phyloP scores from a whole-genome alignment of 2,113 vertebrate species.

The Bostrychus sinensis region DNA sequence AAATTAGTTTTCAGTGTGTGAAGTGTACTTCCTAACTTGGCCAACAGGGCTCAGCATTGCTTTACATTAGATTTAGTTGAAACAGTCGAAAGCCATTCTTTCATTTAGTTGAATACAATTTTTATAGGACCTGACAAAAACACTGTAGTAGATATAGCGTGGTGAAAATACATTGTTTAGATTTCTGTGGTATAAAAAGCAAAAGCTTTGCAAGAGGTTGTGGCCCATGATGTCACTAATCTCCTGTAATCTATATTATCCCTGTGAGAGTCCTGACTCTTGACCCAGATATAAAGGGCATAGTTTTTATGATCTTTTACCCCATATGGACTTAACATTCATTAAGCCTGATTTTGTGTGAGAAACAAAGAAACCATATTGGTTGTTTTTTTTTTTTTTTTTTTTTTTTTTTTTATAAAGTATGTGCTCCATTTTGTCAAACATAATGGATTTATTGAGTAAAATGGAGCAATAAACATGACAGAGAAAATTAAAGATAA shows the following conservation, averaged over 20 bases:
- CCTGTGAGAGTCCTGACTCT: constrained; percentile 22
- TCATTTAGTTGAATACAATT: neutral
- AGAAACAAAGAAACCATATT: neutral
- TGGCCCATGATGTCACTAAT: constrained; percentile 38
- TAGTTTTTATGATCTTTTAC: constrained; percentile 18
- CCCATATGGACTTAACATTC: neutral
- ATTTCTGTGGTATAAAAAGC: neutral
- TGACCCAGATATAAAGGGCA: constrained; percentile 31
- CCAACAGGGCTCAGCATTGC: constrained; percentile 55
- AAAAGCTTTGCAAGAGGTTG: constrained; percentile 10
- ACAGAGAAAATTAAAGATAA: constrained; percentile 8
- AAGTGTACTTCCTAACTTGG: constrained; percentile 36
- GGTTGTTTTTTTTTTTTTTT: neutral
- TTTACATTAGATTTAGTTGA: constrained; percentile 13
- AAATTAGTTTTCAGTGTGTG: neutral
- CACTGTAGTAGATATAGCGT: neutral
- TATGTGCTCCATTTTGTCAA: neutral
- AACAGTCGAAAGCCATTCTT: too few relatives aligned
- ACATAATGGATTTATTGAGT: neutral
- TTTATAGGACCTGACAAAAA: neutral
- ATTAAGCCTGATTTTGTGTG: constrained; percentile 13
- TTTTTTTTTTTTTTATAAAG: neutral
- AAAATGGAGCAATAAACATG: neutral
- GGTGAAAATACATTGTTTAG: neutral
- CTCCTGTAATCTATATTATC: constrained; percentile 44